These are phyloP conservation scores for Labeo catla DNA, from an alignment of 2,113 vertebrate species.

Conservation along the genomic window DNA sequence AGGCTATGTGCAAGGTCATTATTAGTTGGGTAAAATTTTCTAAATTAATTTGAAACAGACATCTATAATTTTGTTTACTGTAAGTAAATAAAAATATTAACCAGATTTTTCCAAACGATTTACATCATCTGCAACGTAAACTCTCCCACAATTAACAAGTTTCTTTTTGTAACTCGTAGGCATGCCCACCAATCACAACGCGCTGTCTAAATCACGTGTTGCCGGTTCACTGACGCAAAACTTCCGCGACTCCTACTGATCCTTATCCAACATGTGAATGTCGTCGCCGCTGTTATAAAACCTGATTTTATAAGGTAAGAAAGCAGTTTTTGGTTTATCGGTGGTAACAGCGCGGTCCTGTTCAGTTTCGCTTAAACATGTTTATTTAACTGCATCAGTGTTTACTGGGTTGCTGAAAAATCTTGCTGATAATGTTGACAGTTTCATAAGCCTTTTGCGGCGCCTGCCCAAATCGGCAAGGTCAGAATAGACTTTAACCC, in stretches of 20 bases:
- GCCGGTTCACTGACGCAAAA: slow-evolving; percentile 54
- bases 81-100: no score
- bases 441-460: not conserved
- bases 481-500: slow-evolving; percentile 67
- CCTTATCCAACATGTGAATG: slow-evolving; percentile 66
- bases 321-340: not conserved
- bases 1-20: no score
- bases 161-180: not conserved
- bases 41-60: no score
- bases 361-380: not conserved
- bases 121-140: no score
- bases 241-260: slow-evolving; percentile 61
- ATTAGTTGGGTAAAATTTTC: no score
- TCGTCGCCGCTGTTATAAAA: slow-evolving; percentile 13
- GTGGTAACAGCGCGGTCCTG: not conserved
- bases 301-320: slow-evolving; percentile 57
- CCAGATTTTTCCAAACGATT: no score
- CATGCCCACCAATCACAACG: not conserved
- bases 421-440: not conserved
- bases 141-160: no score
- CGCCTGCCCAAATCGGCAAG: slow-evolving; percentile 63
- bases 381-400: not conserved
- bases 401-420: accelerated
- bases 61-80: no score
- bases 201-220: slow-evolving; percentile 24